Evolutionary conservation across 2,888 invertebrate species (phyloP).

Genomic region (Drosophila mettleri): DNA sequence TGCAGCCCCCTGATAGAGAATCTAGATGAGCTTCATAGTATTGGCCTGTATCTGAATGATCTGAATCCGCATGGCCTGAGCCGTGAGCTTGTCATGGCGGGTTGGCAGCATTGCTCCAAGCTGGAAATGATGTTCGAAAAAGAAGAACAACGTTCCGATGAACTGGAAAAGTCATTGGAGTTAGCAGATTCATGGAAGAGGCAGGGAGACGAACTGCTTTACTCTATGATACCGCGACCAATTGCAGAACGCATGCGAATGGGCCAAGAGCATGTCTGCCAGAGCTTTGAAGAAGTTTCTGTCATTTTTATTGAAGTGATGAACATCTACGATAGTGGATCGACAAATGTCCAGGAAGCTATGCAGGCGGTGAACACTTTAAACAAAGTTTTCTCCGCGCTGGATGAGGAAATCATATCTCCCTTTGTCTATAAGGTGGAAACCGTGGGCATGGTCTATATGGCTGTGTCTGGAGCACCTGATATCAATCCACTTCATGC

Average conservation of each 20-base stretch:
- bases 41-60: slow-evolving; percentile 92
- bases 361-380: slow-evolving; percentile 93
- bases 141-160: slow-evolving; percentile 91
- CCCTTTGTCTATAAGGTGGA: slow-evolving; percentile 97
- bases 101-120: slow-evolving; percentile 94
- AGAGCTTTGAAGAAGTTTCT: slow-evolving; percentile 87
- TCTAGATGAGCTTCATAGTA: slow-evolving; percentile 92
- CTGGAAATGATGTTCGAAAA: slow-evolving; percentile 93
- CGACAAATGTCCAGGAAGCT: slow-evolving; percentile 86
- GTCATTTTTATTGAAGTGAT: slow-evolving; percentile 84
- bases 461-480: slow-evolving; percentile 96
- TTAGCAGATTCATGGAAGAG: slow-evolving; percentile 94
- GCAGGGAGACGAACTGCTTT: slow-evolving; percentile 93
- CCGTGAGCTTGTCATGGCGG: slow-evolving; percentile 92
- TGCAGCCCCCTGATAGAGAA: slow-evolving; percentile 96
- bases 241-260: slow-evolving; percentile 92
- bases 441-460: slow-evolving; percentile 95
- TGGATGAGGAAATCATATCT: slow-evolving; percentile 93
- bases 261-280: slow-evolving; percentile 92
- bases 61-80: slow-evolving; percentile 95
- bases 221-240: slow-evolving; percentile 96
- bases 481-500: slow-evolving; percentile 91
- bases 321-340: slow-evolving; percentile 81
- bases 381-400: slow-evolving; percentile 93
- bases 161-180: slow-evolving; percentile 91